Evolutionary conservation across 1,140 invertebrate genomes (phyloP).

Genomic region (Drosophila saltans): DNA sequence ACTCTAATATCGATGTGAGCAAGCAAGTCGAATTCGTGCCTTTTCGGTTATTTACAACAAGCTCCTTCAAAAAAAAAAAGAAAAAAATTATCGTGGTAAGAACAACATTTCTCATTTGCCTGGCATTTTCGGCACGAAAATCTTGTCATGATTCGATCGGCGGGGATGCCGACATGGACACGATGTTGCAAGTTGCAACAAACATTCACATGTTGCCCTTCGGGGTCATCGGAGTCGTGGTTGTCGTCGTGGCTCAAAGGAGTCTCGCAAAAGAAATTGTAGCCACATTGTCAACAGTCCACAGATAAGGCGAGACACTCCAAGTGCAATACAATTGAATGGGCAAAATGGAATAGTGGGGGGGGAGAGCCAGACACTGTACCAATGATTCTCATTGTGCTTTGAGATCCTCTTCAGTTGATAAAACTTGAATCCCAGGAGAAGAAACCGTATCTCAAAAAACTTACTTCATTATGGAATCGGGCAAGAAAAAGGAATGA

Average conservation of each 20-base stretch:
- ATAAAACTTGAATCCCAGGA: constrained; percentile 1
- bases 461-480: constrained; percentile 56
- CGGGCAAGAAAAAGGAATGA: constrained; percentile 43
- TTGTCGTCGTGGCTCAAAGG: constrained; percentile 31
- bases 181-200: constrained; percentile 41
- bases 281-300: constrained; percentile 20
- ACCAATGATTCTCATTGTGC: neutral
- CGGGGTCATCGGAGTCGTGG: constrained; percentile 39
- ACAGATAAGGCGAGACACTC: neutral
- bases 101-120: constrained; percentile 78
- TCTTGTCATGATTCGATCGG: constrained; percentile 82
- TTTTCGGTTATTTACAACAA: constrained; percentile 68
- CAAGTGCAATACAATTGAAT: constrained; percentile 12
- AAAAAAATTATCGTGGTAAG: constrained; percentile 68
- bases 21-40: constrained; percentile 71
- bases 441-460: constrained; percentile 7
- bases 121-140: constrained; percentile 69
- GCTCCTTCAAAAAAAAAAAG: constrained; percentile 28
- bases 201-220: constrained; percentile 49
- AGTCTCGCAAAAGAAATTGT: constrained; percentile 1
- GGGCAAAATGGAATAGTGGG: neutral
- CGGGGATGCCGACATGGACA: constrained; percentile 41
- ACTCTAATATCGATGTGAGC: constrained; percentile 47
- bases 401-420: constrained; percentile 6
- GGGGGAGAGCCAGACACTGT: neutral